phyloP scores from a whole-genome alignment of 2,113 vertebrate species.

The Hippoglossus stenolepis region DNA sequence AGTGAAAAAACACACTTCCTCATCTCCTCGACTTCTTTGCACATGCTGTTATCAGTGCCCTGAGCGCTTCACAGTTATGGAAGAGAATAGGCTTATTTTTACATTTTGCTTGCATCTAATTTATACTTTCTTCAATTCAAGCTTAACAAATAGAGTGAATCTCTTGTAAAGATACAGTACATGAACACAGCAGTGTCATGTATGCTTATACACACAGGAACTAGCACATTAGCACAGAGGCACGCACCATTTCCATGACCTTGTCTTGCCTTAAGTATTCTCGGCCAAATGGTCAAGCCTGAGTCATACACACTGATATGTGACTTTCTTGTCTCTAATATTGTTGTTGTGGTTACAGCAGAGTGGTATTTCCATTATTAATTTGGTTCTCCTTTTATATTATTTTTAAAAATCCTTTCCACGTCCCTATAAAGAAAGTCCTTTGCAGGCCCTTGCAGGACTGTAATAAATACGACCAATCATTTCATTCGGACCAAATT shows the following conservation, averaged over 20 bases:
- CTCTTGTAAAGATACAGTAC: background rate
- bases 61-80: constrained; percentile 38
- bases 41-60: constrained; percentile 43
- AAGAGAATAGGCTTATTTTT: constrained; percentile 36
- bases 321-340: constrained; percentile 8
- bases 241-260: constrained; percentile 31
- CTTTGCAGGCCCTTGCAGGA: no score
- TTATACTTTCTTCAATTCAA: constrained; percentile 30
- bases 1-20: constrained; percentile 61
- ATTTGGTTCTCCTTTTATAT: no score
- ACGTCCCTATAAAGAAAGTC: no score
- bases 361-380: no score
- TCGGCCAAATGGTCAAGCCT: constrained; percentile 19
- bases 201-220: background rate
- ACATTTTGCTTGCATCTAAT: constrained; percentile 23
- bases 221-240: constrained; percentile 18
- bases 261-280: constrained; percentile 22
- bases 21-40: constrained; percentile 46
- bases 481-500: no score
- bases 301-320: constrained; percentile 39
- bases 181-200: background rate
- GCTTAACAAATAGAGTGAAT: background rate
- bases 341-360: no score
- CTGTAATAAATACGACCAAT: no score
- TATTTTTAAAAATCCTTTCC: no score